Evolutionary conservation across 2,113 vertebrate genomes (phyloP), one percentile per base, ranked within the genome.

Genomic region (Hymenochirus boettgeri): DNA sequence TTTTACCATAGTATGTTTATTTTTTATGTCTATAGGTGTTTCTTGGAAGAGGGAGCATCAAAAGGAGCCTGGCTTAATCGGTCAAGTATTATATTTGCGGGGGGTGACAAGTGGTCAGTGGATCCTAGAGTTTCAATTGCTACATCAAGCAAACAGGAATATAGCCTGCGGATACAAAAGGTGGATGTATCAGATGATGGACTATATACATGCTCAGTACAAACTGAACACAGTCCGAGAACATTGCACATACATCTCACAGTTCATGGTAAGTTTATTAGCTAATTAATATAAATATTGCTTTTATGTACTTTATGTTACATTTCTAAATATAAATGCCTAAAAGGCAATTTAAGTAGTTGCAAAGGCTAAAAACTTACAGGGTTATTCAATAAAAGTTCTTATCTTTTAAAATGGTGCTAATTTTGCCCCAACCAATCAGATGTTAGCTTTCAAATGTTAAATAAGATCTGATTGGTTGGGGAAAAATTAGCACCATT

Each of bases 1-100:
- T 35, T 9, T 35, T 35, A 35, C 6, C 3, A 35, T 35, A 35
- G 10, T 35, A 35, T 1, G 5, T 56, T 37, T 19, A 3, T 58
- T 13, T 73, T 60, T 72, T 47, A 19, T 69, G 62, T 53, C 71
- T 53, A 27, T 71, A 99, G 96, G 83, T 99, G 96, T 79, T 98
- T 96, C 84, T 80, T 99, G 81, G 90, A 96, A 81, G 96, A 98
- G 79, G 92, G 88, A 71, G 89, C 93, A 74, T 97, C 95, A 33
- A 98, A 98, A 82, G 95, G 95, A 71, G 96, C 96, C 76, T 99
- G 96, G 96, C 87, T 99, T 81, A 99, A 99, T 75, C 92, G 96
- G 51, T 98, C 96, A 2, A 97, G 92, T 80, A 98, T 99, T 76
- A 95, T 98, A 78, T 98, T 97, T 39, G 95, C 96, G 27, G 96